These are phyloP conservation scores for Helicorthomorpha holstii DNA, from an alignment of 1,140 invertebrate genomes.

Conservation along the genomic window DNA sequence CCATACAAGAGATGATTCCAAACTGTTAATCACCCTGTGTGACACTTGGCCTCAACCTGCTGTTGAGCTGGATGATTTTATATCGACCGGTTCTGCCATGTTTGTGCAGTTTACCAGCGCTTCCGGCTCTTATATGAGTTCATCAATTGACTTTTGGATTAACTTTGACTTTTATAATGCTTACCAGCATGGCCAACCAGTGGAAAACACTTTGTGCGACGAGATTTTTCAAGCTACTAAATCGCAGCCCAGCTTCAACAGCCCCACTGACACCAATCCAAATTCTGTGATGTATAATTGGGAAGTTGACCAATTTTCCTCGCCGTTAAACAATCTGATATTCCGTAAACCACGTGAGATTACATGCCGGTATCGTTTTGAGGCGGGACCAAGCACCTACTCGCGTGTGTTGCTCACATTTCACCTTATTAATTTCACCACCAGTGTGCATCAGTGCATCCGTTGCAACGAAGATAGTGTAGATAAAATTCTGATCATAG, in stretches of 20 bases:
- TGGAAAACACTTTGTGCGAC: slow-evolving; percentile 60
- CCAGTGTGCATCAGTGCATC: slow-evolving; percentile 1
- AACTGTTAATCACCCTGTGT: slow-evolving; percentile 79
- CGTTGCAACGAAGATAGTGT: slow-evolving; percentile 51
- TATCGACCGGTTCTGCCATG: slow-evolving; percentile 63
- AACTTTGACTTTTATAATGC: slow-evolving; percentile 86
- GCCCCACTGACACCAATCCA: no score
- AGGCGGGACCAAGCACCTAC: slow-evolving; percentile 41
- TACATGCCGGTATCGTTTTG: slow-evolving; percentile 59
- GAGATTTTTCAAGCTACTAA: slow-evolving; percentile 42
- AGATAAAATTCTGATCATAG: slow-evolving; percentile 44
- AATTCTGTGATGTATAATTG: no score
- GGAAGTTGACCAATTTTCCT: no score
- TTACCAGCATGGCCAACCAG: slow-evolving; percentile 58
- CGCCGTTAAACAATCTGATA: slow-evolving; percentile 64
- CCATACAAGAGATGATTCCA: slow-evolving; percentile 61
- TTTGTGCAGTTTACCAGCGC: slow-evolving; percentile 37
- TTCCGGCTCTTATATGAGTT: slow-evolving; percentile 36
- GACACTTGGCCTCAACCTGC: slow-evolving; percentile 60
- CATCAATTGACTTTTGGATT: slow-evolving; percentile 75
- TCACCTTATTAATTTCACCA: slow-evolving; percentile 42
- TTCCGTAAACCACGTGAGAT: slow-evolving; percentile 60
- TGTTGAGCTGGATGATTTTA: slow-evolving; percentile 68
- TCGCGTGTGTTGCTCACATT: slow-evolving; percentile 59
- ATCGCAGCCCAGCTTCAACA: no score